Evolutionary conservation across 2,888 invertebrate species (phyloP).

Genomic region (Penaeus monodon): DNA sequence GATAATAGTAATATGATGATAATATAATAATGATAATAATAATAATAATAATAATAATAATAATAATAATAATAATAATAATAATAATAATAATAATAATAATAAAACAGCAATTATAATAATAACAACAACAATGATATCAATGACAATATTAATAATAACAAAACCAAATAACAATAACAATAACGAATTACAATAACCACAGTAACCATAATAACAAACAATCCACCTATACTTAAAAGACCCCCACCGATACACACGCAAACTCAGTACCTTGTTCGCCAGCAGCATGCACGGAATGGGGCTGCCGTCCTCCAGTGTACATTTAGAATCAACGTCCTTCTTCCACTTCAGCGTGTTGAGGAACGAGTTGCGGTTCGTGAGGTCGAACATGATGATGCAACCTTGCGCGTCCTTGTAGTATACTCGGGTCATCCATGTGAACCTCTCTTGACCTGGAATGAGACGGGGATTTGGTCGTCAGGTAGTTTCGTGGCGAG

Average conservation of each 20-base stretch:
- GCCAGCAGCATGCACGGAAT: conserved; percentile 75
- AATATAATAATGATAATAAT: neutral
- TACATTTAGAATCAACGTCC: conserved; percentile 75
- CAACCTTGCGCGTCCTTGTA: conserved; percentile 75
- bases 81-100: neutral
- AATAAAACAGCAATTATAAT: neutral
- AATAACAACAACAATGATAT: too few species aligned
- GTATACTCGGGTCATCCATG: conserved; percentile 76
- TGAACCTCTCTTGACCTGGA: conserved; percentile 75
- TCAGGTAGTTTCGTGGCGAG: neutral
- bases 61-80: conserved; percentile 11
- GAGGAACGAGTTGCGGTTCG: conserved; percentile 74
- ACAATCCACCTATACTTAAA: too few species aligned
- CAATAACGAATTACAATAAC: too few species aligned
- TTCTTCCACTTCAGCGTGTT: conserved; percentile 76
- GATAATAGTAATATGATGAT: too few species aligned
- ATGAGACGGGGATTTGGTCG: neutral
- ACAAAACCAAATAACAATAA: too few species aligned
- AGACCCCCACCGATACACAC: too few species aligned
- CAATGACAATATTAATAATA: too few species aligned
- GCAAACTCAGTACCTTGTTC: conserved; percentile 72
- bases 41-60: neutral
- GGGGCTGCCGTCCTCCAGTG: conserved; percentile 72
- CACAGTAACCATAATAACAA: too few species aligned
- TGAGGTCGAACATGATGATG: conserved; percentile 74